Evolutionary conservation across 2,888 invertebrate genomes (phyloP).

Genomic region (Parascotia fuliginaria): DNA sequence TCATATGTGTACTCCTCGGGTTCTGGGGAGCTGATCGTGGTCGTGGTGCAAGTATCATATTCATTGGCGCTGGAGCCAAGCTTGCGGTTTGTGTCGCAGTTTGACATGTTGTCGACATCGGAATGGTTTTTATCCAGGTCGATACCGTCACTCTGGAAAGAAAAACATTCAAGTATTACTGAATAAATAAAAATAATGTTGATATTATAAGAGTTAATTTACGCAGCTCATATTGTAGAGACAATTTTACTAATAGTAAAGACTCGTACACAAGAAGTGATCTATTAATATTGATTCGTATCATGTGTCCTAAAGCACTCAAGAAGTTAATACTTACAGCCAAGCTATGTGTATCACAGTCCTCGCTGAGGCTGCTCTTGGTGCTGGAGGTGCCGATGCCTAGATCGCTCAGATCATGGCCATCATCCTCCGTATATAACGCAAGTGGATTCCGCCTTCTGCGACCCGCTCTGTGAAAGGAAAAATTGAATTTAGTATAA

Average conservation of each 20-base stretch:
- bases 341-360: conserved; percentile 88
- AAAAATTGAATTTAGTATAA: conserved; percentile 1
- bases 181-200: not conserved
- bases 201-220: too few relatives aligned
- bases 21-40: conserved; percentile 89
- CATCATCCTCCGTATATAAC: conserved; percentile 92
- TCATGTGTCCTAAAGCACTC: too few relatives aligned
- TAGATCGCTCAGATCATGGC: conserved; percentile 93
- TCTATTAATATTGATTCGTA: not conserved
- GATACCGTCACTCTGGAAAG: conserved; percentile 87
- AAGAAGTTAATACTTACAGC: conserved; percentile 76
- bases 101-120: conserved; percentile 80
- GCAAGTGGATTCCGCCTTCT: conserved; percentile 86
- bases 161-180: conserved; percentile 13
- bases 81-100: conserved; percentile 78
- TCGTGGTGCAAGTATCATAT: conserved; percentile 89
- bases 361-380: conserved; percentile 88
- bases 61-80: conserved; percentile 84
- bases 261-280: too few relatives aligned
- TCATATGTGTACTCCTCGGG: conserved; percentile 94
- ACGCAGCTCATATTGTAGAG: too few relatives aligned
- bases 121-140: conserved; percentile 84
- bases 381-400: conserved; percentile 90
- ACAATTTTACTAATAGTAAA: too few relatives aligned
- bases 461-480: conserved; percentile 73